phyloP scores from a whole-genome alignment of 2,113 vertebrate genomes.

The Barnardius zonarius region DNA sequence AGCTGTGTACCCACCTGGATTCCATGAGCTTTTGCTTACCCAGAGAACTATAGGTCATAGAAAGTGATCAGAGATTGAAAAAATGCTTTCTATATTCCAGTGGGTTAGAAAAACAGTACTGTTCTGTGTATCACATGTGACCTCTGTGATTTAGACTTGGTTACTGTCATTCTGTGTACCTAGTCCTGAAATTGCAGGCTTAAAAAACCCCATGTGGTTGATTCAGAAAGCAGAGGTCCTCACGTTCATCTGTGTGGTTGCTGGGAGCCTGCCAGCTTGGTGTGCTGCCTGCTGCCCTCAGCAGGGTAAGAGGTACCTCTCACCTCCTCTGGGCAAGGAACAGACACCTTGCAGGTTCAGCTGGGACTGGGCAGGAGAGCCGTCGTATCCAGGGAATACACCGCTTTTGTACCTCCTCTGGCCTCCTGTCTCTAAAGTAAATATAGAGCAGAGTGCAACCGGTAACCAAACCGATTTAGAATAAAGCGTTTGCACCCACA shows the following conservation, averaged over 20 bases:
- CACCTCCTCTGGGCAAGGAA: not conserved
- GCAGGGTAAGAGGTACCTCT: not conserved
- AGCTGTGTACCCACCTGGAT: not conserved
- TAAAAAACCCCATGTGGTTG: rapidly evolving
- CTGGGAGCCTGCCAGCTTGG: not conserved
- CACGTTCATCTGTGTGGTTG: not conserved
- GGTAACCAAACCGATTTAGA: not conserved
- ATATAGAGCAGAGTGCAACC: not conserved
- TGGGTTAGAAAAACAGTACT: not conserved
- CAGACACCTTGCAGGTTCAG: not conserved
- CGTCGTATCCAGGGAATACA: not conserved
- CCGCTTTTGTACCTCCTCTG: not conserved
- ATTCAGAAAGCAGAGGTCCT: not conserved
- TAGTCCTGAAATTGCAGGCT: not conserved
- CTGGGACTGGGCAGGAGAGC: not conserved
- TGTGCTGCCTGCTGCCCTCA: not conserved
- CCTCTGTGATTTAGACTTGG: not conserved
- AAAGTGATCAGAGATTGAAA: not conserved
- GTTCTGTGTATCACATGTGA: not conserved
- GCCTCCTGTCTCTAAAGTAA: not conserved
- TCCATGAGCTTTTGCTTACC: not conserved
- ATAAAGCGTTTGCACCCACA: not conserved
- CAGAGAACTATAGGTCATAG: not conserved
- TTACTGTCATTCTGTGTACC: not conserved
- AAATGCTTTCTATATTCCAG: not conserved